Base-by-base conservation (phyloP, 2,888 invertebrate species). In the Petrolisthes manimaculis region DNA sequence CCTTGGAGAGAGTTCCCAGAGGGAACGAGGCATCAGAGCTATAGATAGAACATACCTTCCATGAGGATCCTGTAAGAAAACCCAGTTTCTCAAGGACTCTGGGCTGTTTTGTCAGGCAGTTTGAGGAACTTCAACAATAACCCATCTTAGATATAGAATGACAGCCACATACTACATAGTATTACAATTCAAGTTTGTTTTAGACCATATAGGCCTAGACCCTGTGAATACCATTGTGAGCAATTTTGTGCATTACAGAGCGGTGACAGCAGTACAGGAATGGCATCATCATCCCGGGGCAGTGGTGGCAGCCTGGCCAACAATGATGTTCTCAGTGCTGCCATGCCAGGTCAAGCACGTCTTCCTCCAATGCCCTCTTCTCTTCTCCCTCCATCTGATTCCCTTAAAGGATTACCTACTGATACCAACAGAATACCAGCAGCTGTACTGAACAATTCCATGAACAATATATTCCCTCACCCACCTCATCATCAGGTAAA, bases 401-500 rank as follows among this genome's bases (percentile, higher is more conserved):
- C 86, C n/a, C 81, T 89, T 6, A 89, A 89, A 53, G 77, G 84
- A 14, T 82, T 88, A n/a, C 88, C 84, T 51, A 54, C 89, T 55
- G 86, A 86, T 69, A 51, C 86, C 24, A 84, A 87, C 75, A 82
- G 89, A 61, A 67, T 89, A 14, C 89, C 89, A 51, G 84, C 87
- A n/a, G 78, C 89, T 24, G 87, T 86, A 18, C 86, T 89, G 54
- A 89, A 89, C 61, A 89, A 89, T 71, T 89, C 89, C 61, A 89
- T 89, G 89, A 89, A 89, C 69, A 89, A 89, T 54, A 89, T 89
- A n/a, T 89, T 89, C 82, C 79, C 89, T 14, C 89, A 89, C 71
- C 53, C 89, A 37, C 85, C 89, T n/a, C 86, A 85, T 77, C 89
- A 89, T 75, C 89, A 89, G 86, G 89, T 84, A 75, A 37, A 71